phyloP scores from a whole-genome alignment of 1,140 invertebrate genomes.

The Chrysoperla carnea region DNA sequence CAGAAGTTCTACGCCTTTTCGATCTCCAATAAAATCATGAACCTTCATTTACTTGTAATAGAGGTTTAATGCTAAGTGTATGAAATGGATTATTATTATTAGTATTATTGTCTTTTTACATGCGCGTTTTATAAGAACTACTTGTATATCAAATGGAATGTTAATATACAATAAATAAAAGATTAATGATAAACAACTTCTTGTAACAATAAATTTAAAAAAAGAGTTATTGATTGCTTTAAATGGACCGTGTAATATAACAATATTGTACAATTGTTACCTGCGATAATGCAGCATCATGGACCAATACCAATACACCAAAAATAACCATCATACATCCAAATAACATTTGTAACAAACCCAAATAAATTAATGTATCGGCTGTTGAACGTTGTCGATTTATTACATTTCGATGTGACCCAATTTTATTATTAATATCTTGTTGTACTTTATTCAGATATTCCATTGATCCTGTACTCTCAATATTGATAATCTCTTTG shows the following conservation, averaged over 20 bases:
- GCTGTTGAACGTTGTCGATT: neutral
- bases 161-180: no score
- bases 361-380: constrained; percentile 25
- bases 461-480: constrained; percentile 15
- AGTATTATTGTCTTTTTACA: no score
- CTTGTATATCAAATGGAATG: no score
- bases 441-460: constrained; percentile 8
- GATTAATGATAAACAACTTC: no score
- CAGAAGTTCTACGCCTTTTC: no score
- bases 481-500: constrained; percentile 5
- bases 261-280: constrained; percentile 11
- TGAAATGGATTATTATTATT: no score
- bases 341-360: constrained; percentile 30
- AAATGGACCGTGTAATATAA: neutral
- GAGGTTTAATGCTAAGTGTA: no score
- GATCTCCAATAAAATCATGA: no score
- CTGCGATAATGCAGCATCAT: constrained; percentile 32
- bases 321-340: constrained; percentile 35
- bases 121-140: no score
- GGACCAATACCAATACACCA: constrained; percentile 32
- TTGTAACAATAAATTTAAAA: no score
- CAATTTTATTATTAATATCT: constrained; percentile 5
- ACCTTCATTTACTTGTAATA: no score
- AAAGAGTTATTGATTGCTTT: no score
- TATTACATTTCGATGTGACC: constrained; percentile 11